Percentiles rank a stretch among this genome's conserved stretches.
Evolutionary conservation across 2,797 vertebrate species (phyloP).

Genomic region (Chrosomus eos): DNA sequence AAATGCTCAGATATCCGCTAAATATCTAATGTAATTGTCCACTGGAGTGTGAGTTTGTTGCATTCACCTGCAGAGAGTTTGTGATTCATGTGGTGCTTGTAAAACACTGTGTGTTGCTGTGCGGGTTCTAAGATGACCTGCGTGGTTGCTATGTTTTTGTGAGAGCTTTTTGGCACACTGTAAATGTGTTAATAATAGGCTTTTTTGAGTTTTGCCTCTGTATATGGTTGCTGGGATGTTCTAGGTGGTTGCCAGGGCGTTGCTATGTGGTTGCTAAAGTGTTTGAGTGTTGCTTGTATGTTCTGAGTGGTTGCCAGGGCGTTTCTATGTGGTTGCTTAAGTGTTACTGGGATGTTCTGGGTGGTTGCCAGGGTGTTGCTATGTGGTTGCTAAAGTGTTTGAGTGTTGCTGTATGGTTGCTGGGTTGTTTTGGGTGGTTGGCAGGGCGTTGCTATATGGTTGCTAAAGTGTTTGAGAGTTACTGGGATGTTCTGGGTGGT

Average conservation of each 20-base stretch:
- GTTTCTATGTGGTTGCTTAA: too few species aligned
- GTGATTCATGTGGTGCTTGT: neutral
- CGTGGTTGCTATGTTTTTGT: neutral
- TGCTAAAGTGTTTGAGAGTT: neutral
- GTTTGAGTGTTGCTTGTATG: neutral
- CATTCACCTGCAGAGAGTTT: neutral
- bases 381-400: too few species aligned
- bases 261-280: neutral
- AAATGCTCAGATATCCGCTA: neutral
- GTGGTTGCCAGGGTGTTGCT: too few species aligned
- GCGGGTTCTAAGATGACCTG: too few species aligned
- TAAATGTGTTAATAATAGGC: neutral
- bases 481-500: neutral
- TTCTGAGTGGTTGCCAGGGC: too few species aligned
- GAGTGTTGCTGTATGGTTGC: too few species aligned
- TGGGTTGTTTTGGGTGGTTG: too few species aligned
- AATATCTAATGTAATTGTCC: neutral
- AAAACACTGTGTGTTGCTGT: neutral
- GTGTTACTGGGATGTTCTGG: too few species aligned
- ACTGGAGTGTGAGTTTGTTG: neutral
- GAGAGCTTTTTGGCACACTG: neutral
- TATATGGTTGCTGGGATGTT: neutral
- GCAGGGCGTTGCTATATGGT: too few species aligned
- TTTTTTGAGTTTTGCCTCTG: neutral
- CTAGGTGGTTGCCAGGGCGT: neutral